phyloP scores from a whole-genome alignment of 2,888 invertebrate species.

The Caenorhabditis afra region DNA sequence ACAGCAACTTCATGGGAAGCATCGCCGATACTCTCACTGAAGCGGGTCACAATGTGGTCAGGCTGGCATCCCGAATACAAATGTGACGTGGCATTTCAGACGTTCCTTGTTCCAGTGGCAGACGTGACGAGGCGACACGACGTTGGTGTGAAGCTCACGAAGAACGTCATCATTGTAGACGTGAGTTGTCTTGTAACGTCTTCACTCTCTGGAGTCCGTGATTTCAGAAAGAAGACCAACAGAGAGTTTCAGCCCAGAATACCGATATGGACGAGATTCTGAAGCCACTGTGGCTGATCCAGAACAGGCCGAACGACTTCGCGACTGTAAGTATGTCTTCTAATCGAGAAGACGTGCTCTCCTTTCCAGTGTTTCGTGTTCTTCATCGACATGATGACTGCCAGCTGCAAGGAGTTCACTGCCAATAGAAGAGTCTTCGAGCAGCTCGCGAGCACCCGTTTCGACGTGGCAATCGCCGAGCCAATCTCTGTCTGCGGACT shows the following conservation, averaged over 20 bases:
- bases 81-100: slow-evolving; percentile 14
- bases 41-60: slow-evolving; percentile 61
- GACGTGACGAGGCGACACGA: slow-evolving; percentile 17
- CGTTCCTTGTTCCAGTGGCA: slow-evolving; percentile 35
- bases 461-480: slow-evolving; percentile 13
- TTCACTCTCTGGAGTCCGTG: too few species aligned
- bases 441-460: background rate
- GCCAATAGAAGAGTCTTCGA: background rate
- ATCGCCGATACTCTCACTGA: slow-evolving; percentile 56
- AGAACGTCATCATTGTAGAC: slow-evolving; percentile 28
- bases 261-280: background rate
- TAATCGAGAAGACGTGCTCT: slow-evolving; percentile 9
- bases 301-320: background rate
- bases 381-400: background rate
- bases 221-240: slow-evolving; percentile 6
- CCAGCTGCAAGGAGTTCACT: background rate
- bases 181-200: background rate
- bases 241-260: background rate
- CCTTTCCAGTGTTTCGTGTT: background rate
- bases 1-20: slow-evolving; percentile 61
- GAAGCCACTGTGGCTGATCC: background rate
- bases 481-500: slow-evolving; percentile 14
- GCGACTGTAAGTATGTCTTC: background rate
- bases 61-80: background rate
- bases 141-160: slow-evolving; percentile 27